Evolutionary conservation across 2,797 vertebrate species (phyloP), one percentile per base, ranked within the genome.

Genomic region (Hemitrygon akajei): DNA sequence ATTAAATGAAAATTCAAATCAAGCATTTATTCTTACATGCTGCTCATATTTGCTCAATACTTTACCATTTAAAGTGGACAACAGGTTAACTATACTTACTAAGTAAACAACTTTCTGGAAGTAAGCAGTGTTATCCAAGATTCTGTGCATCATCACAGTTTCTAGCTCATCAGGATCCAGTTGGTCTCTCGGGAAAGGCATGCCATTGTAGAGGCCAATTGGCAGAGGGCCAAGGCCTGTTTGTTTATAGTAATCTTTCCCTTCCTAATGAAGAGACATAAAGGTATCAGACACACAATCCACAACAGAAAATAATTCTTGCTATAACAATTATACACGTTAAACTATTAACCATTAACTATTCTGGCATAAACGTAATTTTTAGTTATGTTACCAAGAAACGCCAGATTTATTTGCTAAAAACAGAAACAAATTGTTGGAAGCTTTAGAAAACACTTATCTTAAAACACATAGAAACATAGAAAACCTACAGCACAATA

Each of bases 141-240:
- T 99, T 96, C 99, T 99, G 95, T 99, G 98, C 99, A 99, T 99
- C 93, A 98, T 98, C 94, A 98, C 96, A 0, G 98, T 99, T 96
- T 99, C 99, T 94, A 99, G 95, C 94, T 99, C 99, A 89, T 99
- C 99, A 0, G 99, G 97, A 95, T 99, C 98, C 94, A 99, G 96
- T 95, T 99, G 98, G 81, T 99, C 98, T 7, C 96, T 97, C 93
- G 98, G 98, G 94, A 98, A 98, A 22, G 99, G 99, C 95, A 99
- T 97, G 4, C 99, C 99, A 37, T 99, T 99, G 96, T 99, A 99
- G 93, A 99, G 97, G 94, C 98, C 98, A 0, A 99, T 97, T 0
- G 99, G 99, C 87, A 99, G 95, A 0, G 98, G 98, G 1, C 98
- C 98, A 3, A 99, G 96, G 0, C 99, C 99, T 0, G 98, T 98